Conservation (phyloP, 2,888 invertebrate species). For the Cotesia congregata region DNA sequence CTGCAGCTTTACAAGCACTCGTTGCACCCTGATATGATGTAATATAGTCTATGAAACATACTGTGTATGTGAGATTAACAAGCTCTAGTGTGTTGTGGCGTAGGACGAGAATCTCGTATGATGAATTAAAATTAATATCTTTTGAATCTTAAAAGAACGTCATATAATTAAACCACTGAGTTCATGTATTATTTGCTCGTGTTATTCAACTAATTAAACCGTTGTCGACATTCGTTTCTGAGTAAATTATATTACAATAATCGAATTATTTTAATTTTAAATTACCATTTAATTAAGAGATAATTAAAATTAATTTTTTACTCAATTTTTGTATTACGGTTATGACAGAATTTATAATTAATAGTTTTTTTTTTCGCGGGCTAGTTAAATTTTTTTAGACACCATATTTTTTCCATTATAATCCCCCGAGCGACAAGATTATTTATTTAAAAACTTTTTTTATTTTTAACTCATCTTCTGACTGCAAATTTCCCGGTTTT, state of each 20-base stretch:
- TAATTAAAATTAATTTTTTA: neutral
- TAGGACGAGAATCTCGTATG: neutral
- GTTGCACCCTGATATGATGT: neutral
- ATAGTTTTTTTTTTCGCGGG: neutral
- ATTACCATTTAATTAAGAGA: neutral
- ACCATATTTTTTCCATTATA: neutral
- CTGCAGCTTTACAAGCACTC: neutral
- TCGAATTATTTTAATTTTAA: neutral
- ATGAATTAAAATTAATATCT: slow-evolving; percentile 2
- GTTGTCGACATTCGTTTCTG: neutral
- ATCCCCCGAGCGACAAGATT: neutral
- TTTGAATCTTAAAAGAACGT: neutral
- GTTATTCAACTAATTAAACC: neutral
- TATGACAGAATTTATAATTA: neutral
- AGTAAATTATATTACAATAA: neutral
- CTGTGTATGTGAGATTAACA: neutral
- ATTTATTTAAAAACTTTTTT: neutral
- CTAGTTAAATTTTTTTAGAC: neutral
- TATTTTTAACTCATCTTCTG: neutral
- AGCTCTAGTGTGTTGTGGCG: neutral
- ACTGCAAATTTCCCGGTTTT: slow-evolving; percentile 1
- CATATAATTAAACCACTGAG: neutral
- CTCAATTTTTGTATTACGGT: neutral
- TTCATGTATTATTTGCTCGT: neutral
- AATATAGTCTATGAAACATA: neutral